Base-by-base conservation (phyloP, 2,888 invertebrate genomes). In the Furcula furcula region DNA sequence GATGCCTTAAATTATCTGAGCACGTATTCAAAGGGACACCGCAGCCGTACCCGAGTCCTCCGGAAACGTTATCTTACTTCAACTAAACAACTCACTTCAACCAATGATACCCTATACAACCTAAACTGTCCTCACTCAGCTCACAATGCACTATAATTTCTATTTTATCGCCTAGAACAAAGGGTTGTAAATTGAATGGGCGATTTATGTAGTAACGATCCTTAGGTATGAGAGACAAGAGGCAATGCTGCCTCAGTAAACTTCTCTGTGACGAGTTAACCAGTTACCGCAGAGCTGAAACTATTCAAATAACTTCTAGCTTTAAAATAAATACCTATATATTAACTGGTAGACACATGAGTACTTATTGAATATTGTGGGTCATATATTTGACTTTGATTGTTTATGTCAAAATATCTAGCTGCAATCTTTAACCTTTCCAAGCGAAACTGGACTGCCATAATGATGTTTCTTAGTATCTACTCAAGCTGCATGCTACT, bases 51-150 rank as follows among this genome's bases (percentile, higher is more conserved):
- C 65, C 64, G 63, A 67, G 65, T 72, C 66, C 60, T 56, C 68
- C 75, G 76, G 78, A 79, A 77, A 76, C 72, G 72, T 80, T 82
- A 80, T 80, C 81, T 78, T 67, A 64, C 65, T 68, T 64, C 67
- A 79, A 76, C 81, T 79, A 81, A 80, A 83, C 80, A 83, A 80
- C 81, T 83, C 74, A 81, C 78, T 80, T 67, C 55, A 53, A 62
- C 66, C 58, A 69, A 60, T 41, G 46, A 51, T 50, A 53, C 44
- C 40, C 34, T 52, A 42, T 39, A 13, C 31, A 39, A 34, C 34
- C 36, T 39, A 55, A 58, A 40, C 37, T 11, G 44, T 41, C 59
- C 19, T 40, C 63, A 63, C 34, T 23, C 29, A 25, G 21, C 21
- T 13, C 16, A 21, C 10, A 10, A 6, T 6, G 18, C 37, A 46